These are phyloP conservation scores for Apotomis capreana DNA, from an alignment of 2,888 invertebrate genomes.

Conservation along the genomic window DNA sequence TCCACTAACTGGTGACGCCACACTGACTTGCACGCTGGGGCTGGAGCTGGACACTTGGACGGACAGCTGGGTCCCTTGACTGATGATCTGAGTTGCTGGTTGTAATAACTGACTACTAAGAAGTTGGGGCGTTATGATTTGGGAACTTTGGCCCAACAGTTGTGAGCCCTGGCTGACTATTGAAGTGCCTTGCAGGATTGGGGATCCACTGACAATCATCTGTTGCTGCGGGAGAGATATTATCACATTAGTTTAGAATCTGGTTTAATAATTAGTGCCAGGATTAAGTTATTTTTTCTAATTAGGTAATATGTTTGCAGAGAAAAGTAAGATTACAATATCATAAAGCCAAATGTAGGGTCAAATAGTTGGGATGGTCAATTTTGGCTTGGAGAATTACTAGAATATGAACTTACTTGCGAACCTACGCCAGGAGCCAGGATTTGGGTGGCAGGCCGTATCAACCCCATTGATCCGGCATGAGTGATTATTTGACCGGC, in stretches of 20 bases:
- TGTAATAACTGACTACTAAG: slow-evolving; percentile 69
- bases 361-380: neutral
- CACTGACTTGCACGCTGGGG: slow-evolving; percentile 60
- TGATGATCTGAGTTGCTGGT: slow-evolving; percentile 77
- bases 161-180: slow-evolving; percentile 77
- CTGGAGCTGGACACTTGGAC: slow-evolving; percentile 65
- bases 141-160: slow-evolving; percentile 68
- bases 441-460: slow-evolving; percentile 78
- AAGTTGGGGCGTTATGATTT: slow-evolving; percentile 73
- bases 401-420: slow-evolving; percentile 61
- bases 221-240: slow-evolving; percentile 66
- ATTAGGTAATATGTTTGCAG: neutral
- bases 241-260: neutral
- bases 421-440: slow-evolving; percentile 74
- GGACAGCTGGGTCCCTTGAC: slow-evolving; percentile 75
- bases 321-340: neutral
- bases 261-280: neutral
- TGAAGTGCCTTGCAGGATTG: slow-evolving; percentile 74
- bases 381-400: neutral
- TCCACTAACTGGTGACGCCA: slow-evolving; percentile 62
- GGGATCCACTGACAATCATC: slow-evolving; percentile 75
- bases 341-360: neutral
- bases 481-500: slow-evolving; percentile 73
- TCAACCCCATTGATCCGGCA: slow-evolving; percentile 68
- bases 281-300: neutral